Conservation (phyloP, 2,888 invertebrate species). For the Onthophagus sagittarius region DNA sequence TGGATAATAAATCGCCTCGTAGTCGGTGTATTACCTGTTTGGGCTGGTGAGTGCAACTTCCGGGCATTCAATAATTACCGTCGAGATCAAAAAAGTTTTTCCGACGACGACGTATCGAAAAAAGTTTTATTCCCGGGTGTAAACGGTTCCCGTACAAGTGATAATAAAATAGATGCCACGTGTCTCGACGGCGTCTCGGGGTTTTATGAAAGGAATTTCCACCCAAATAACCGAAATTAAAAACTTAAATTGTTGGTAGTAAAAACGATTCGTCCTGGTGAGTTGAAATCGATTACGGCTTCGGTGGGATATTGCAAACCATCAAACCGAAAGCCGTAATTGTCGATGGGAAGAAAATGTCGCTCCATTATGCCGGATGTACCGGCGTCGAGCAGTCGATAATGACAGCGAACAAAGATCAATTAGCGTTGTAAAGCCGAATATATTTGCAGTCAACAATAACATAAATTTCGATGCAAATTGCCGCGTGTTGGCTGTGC, state of each 20-base stretch:
- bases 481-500: constrained; percentile 38
- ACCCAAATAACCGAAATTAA: constrained; percentile 4
- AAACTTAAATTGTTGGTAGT: constrained; percentile 7
- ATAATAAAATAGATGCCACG: background rate
- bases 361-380: background rate
- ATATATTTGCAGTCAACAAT: constrained; percentile 40
- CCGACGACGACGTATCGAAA: background rate
- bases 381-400: background rate
- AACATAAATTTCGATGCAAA: constrained; percentile 43
- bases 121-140: background rate
- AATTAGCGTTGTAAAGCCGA: constrained; percentile 28
- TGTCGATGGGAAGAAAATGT: background rate
- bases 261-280: background rate
- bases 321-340: background rate
- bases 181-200: background rate
- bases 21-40: background rate
- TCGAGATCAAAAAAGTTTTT: background rate
- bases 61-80: background rate
- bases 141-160: background rate
- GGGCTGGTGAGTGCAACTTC: background rate
- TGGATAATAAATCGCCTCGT: background rate
- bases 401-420: constrained; percentile 7
- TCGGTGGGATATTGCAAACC: background rate
- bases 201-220: constrained; percentile 6
- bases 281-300: background rate